These are phyloP conservation scores for Mermis nigrescens DNA, from an alignment of 2,888 invertebrate genomes.

Conservation along the genomic window DNA sequence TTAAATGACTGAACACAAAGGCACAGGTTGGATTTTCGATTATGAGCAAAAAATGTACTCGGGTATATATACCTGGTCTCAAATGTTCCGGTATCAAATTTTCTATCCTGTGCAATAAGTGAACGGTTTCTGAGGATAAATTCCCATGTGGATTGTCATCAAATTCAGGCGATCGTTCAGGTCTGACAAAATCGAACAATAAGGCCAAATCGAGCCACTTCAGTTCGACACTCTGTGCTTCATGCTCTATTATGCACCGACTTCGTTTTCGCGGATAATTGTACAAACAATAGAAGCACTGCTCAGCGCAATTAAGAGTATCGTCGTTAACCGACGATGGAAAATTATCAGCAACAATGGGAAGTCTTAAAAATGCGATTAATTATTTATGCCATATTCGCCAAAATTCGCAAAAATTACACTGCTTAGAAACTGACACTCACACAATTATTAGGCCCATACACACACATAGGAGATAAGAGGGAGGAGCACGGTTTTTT, in stretches of 20 bases:
- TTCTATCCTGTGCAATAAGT: conserved; percentile 15
- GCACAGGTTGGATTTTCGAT: background rate
- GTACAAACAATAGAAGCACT: conserved; percentile 64
- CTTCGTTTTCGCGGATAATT: conserved; percentile 30
- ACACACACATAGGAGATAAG: too few relatives aligned
- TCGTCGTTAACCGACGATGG: conserved; percentile 34
- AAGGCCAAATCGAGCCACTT: conserved; percentile 5
- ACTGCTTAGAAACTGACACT: too few relatives aligned
- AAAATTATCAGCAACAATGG: background rate
- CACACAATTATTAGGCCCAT: too few relatives aligned
- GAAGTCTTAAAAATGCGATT: background rate
- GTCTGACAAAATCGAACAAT: conserved; percentile 12
- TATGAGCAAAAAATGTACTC: too few relatives aligned
- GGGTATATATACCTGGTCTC: conserved; percentile 7
- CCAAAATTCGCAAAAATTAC: too few relatives aligned
- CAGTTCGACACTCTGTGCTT: background rate
- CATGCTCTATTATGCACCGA: conserved; percentile 7
- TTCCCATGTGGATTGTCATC: conserved; percentile 8
- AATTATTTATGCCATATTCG: too few relatives aligned
- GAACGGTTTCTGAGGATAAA: conserved; percentile 8
- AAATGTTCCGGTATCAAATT: conserved; percentile 8
- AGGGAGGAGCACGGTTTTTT: too few relatives aligned
- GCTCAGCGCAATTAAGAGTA: conserved; percentile 59
- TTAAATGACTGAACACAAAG: background rate
- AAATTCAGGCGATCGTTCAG: conserved; percentile 13